Evolutionary conservation across 2,888 invertebrate genomes (phyloP).

Genomic region (Drosophila cracens): DNA sequence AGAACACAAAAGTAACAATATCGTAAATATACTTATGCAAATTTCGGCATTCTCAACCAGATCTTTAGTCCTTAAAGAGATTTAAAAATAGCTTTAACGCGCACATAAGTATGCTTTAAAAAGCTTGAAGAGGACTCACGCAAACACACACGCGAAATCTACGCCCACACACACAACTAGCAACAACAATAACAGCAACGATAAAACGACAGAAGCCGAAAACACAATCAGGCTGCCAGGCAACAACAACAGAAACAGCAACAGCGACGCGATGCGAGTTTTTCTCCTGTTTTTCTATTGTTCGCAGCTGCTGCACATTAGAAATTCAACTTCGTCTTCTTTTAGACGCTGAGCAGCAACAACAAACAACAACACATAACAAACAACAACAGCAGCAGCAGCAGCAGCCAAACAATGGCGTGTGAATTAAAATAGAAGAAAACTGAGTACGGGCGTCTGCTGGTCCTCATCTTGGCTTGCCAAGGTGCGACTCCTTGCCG

Average conservation of each 20-base stretch:
- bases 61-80: slow-evolving; percentile 26
- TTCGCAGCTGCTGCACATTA: slow-evolving; percentile 80
- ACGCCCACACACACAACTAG: slow-evolving; percentile 38
- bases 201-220: slow-evolving; percentile 48
- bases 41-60: not conserved
- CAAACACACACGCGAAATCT: slow-evolving; percentile 25
- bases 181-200: slow-evolving; percentile 53
- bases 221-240: slow-evolving; percentile 69
- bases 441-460: slow-evolving; percentile 50
- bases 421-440: slow-evolving; percentile 79
- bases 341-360: slow-evolving; percentile 67
- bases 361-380: slow-evolving; percentile 27
- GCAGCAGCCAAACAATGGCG: slow-evolving; percentile 69
- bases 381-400: slow-evolving; percentile 25
- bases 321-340: slow-evolving; percentile 80
- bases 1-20: not conserved
- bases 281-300: slow-evolving; percentile 63
- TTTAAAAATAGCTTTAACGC: slow-evolving; percentile 64
- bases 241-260: slow-evolving; percentile 16
- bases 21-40: not conserved
- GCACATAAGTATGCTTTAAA: slow-evolving; percentile 53
- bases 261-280: slow-evolving; percentile 38
- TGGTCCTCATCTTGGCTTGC: slow-evolving; percentile 68
- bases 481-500: slow-evolving; percentile 65
- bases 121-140: slow-evolving; percentile 21